phyloP scores from a whole-genome alignment of 2,888 invertebrate species.

The Drosophila siamana region DNA sequence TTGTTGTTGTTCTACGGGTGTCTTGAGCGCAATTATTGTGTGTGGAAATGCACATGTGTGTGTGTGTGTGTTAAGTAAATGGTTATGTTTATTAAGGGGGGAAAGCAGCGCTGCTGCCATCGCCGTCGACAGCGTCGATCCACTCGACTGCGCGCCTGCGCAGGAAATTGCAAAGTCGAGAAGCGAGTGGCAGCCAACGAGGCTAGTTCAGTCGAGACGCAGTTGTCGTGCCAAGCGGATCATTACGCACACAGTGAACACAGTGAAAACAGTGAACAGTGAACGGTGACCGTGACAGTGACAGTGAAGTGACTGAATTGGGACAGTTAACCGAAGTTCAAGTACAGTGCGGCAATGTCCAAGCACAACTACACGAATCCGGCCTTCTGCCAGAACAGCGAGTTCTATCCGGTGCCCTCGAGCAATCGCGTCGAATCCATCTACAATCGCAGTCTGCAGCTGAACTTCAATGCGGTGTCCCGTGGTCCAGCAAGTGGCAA shows the following conservation, averaged over 20 bases:
- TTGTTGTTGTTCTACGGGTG: conserved; percentile 51
- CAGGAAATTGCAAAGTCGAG: conserved; percentile 75
- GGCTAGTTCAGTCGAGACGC: conserved; percentile 66
- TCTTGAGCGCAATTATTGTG: conserved; percentile 69
- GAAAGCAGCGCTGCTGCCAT: conserved; percentile 34
- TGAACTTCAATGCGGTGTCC: conserved; percentile 70
- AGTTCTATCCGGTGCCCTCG: conserved; percentile 86
- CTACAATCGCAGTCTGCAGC: conserved; percentile 83
- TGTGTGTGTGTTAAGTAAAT: conserved; percentile 49
- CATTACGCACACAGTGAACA: conserved; percentile 34
- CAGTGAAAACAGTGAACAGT: conserved; percentile 13
- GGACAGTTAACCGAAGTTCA: conserved; percentile 22
- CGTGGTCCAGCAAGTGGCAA: conserved; percentile 19
- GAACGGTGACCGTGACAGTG: conserved; percentile 19
- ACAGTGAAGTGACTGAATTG: not conserved
- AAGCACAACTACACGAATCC: conserved; percentile 90
- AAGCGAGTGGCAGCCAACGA: conserved; percentile 42
- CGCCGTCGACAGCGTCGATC: conserved; percentile 38
- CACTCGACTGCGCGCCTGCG: conserved; percentile 62
- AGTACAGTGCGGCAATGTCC: conserved; percentile 81
- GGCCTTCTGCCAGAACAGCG: conserved; percentile 92
- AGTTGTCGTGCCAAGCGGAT: conserved; percentile 64
- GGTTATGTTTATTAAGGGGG: conserved; percentile 39
- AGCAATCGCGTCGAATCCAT: conserved; percentile 71
- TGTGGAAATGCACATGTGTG: conserved; percentile 5